Evolutionary conservation across 2,797 vertebrate species (phyloP), one percentile per base, ranked within the genome.

Genomic region (Rhyacichthys aspro): DNA sequence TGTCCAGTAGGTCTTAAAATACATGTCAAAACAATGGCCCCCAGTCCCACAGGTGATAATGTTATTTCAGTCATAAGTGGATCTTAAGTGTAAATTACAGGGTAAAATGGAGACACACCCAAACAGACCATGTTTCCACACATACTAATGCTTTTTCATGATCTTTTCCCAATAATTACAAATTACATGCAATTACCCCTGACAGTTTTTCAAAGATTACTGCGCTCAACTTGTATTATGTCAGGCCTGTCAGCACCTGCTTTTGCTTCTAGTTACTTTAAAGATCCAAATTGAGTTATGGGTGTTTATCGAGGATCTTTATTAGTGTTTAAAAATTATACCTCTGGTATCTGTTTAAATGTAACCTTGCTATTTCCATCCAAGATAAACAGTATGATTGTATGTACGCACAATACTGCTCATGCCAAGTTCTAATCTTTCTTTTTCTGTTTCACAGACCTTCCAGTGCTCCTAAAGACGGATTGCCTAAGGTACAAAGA

Each of bases 401-500:
- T 38, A 38, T 38, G 11, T 38, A 38, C 10, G 12, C 37, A 14
- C 37, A 12, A 11, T 14, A 38, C 37, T 11, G 37, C 1, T 47
- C 9, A 32, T 47, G 9, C 18, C n/a, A 8, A 38, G 19, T 47
- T 49, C 64, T 65, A 16, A 72, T 58, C 1, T 34, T 32, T 44
- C 28, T 53, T 50, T 64, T 59, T 87, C 45, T 85, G 50, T 74
- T 63, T 91, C 81, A 14, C 88, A 99, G 97, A 89, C 84, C 92
- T 55, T 76, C 93, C 46, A 65, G 79, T 73, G 52, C 62, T 61
- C 47, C 86, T 10, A 95, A 94, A 79, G 91, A 94, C 61, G 88
- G 79, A 37, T 64, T 84, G 37, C 81, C 89, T 28, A 95, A 94
- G 94, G 96, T 98, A 88, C 58, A 93, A 86, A 67, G 2, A 42